Conservation (phyloP, 2,797 vertebrate genomes). For the Rhodeus uyekii region DNA sequence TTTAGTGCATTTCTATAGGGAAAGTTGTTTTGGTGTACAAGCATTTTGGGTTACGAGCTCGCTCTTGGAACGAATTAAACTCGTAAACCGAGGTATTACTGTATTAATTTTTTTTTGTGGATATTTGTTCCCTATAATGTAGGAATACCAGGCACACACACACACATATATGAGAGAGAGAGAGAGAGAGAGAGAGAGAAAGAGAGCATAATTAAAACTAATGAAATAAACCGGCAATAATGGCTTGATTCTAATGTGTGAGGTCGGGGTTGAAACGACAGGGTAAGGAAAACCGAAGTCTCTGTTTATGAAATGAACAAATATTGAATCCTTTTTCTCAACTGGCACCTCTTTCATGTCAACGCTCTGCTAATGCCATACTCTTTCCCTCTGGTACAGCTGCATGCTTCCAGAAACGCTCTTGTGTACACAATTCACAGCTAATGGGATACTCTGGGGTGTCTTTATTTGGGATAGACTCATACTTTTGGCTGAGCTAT, state of each 20-base stretch:
- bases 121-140: too few species aligned
- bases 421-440: neutral
- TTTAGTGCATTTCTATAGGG: too few species aligned
- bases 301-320: conserved; percentile 29
- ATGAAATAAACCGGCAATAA: conserved; percentile 23
- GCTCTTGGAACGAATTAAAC: too few species aligned
- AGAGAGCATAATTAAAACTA: neutral
- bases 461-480: neutral
- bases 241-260: conserved; percentile 15
- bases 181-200: neutral
- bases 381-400: conserved; percentile 11
- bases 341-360: conserved; percentile 17
- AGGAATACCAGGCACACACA: too few species aligned
- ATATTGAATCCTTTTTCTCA: conserved; percentile 12
- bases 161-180: neutral
- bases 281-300: neutral
- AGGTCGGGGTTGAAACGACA: conserved; percentile 20
- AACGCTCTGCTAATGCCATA: conserved; percentile 1
- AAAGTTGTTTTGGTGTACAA: too few species aligned
- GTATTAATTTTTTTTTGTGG: too few species aligned
- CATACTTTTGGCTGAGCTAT: conserved; percentile 16
- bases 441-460: conserved; percentile 22
- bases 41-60: too few species aligned
- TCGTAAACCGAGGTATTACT: too few species aligned
- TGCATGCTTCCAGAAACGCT: conserved; percentile 29